Percentiles rank a stretch among this genome's conserved stretches.
Evolutionary conservation across 1,140 invertebrate genomes (phyloP).

Genomic region (Polypedilum vanderplanki): DNA sequence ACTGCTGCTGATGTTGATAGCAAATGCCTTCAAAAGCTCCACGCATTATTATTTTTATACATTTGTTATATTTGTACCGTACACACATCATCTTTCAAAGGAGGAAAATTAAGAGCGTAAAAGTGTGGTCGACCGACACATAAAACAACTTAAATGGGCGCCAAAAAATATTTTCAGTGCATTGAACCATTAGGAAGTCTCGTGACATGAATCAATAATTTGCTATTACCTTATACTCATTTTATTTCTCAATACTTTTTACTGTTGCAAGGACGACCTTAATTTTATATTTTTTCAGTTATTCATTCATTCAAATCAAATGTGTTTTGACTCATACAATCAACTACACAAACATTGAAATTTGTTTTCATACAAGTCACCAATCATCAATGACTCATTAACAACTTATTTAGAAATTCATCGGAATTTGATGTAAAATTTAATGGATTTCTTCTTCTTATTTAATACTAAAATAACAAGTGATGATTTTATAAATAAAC

Average conservation of each 20-base stretch:
- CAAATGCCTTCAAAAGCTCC: no score
- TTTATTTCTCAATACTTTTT: not conserved
- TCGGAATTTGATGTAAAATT: not conserved
- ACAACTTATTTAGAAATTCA: not conserved
- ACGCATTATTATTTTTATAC: no score
- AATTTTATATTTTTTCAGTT: not conserved
- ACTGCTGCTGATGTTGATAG: no score
- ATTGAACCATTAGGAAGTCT: conserved; percentile 4
- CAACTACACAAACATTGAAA: not conserved
- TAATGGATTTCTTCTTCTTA: not conserved
- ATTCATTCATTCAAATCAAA: not conserved
- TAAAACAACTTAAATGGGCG: conserved; percentile 1
- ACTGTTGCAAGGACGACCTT: not conserved
- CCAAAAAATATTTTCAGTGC: not conserved
- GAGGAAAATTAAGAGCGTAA: not conserved
- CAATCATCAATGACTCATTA: not conserved
- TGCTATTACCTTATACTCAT: not conserved
- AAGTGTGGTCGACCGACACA: not conserved
- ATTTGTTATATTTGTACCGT: not conserved
- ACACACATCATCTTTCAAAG: not conserved
- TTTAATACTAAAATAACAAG: not conserved
- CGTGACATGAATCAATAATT: not conserved
- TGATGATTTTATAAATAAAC: not conserved
- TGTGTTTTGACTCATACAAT: not conserved
- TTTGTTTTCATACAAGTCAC: not conserved